Evolutionary conservation across 1,140 invertebrate species (phyloP).

Genomic region (Drosophila willistoni): DNA sequence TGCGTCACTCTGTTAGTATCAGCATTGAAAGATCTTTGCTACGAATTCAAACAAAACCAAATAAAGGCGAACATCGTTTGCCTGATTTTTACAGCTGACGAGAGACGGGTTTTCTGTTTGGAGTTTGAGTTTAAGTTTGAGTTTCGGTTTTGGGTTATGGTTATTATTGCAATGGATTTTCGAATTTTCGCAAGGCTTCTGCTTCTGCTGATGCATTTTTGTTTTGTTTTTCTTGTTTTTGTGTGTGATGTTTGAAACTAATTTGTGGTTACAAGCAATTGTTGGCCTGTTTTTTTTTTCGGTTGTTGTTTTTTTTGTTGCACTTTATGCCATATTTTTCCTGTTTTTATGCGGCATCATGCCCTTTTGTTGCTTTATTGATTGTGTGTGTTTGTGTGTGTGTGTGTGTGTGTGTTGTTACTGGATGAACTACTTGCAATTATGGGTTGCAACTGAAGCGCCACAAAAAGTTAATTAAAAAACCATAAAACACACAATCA

Average conservation of each 20-base stretch:
- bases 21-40: conserved; percentile 57
- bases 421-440: conserved; percentile 55
- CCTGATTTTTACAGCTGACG: conserved; percentile 62
- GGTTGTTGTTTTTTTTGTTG: not conserved
- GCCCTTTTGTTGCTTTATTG: conserved; percentile 76
- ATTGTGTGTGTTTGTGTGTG: conserved; percentile 40
- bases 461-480: conserved; percentile 62
- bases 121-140: conserved; percentile 23
- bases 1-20: conserved; percentile 74
- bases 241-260: conserved; percentile 74
- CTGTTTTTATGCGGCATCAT: conserved; percentile 70
- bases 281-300: conserved; percentile 36
- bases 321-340: conserved; percentile 29
- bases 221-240: conserved; percentile 31
- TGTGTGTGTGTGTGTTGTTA: not conserved
- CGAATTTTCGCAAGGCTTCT: conserved; percentile 60
- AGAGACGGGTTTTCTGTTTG: conserved; percentile 4
- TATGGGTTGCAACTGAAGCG: conserved; percentile 26
- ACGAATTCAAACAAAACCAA: conserved; percentile 30
- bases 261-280: conserved; percentile 74
- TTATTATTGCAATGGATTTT: conserved; percentile 64
- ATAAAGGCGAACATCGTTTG: conserved; percentile 60
- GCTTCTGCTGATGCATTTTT: conserved; percentile 58
- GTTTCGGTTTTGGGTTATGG: conserved; percentile 33
- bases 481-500: conserved; percentile 20